Evolutionary conservation across 2,113 vertebrate species (phyloP), one percentile per base, ranked within the genome.

Genomic region (Gnathonemus echidnorhynchus): DNA sequence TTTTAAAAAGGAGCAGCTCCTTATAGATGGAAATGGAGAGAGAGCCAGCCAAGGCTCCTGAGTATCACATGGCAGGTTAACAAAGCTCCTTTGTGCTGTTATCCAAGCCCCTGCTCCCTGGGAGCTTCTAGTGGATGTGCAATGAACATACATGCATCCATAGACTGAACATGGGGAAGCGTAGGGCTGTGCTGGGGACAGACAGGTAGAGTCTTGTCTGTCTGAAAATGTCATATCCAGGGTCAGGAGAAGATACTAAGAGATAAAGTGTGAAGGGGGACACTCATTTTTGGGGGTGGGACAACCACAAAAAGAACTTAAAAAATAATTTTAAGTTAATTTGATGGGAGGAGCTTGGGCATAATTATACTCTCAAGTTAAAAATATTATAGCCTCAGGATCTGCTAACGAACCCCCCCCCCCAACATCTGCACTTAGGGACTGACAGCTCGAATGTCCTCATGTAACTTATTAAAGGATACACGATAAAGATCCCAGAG

Each of bases 81-180:
- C 53, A 66, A 89, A 49, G 92, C 86, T n/a, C 46, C 48, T 17
- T 27, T 45, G 31, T 52, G 70, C 46, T 49, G 62, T 92, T 90
- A 94, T 90, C 93, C 89, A 92, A 83, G 90, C 88, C 87, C 87
- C 31, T 39, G 83, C n/a, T 86, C 46, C 50, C 35, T 87, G 3
- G 58, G 46, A 13, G 2, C 46, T 56, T 39, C 50, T 27, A 35
- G 15, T 49, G 70, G 52, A 87, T 74, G 87, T 89, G 35, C 11
- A 7, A 49, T 84, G 87, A 42, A n/a, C 58, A 84, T 90, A 86
- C 58, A 80, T 90, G 89, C 53, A 80, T 92, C 91, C 91, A 91
- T 89, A 91, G 19, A 84, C 2, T 21, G 19, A 9, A 46, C 0
- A 84, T 74, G 5, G 70, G 31, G 10, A 35, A 74, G 66, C 5